A percentile compares a stretch with the other conserved stretches of the same genome.
Evolutionary conservation across 2,888 invertebrate species (phyloP).

Genomic region (Lucinisca nassula): DNA sequence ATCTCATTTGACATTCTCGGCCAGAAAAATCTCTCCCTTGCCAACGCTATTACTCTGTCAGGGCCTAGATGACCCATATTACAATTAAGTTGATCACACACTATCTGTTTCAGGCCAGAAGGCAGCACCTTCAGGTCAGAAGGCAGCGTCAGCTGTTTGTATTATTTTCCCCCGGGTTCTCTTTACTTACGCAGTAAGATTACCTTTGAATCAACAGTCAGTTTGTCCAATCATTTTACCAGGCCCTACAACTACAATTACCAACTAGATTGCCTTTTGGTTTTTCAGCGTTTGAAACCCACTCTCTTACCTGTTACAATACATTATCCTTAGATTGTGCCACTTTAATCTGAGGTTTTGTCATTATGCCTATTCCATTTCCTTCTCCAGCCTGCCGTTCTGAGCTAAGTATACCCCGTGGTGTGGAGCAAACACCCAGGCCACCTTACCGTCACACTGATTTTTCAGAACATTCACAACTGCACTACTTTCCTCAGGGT

Average conservation of each 20-base stretch:
- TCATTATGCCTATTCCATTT: not conserved
- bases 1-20: slow-evolving; percentile 25
- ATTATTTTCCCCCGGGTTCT: not conserved
- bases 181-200: slow-evolving; percentile 14
- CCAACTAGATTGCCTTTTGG: not conserved
- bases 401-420: not conserved
- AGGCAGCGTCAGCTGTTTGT: slow-evolving; percentile 21
- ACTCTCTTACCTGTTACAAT: slow-evolving; percentile 14
- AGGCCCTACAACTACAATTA: not conserved
- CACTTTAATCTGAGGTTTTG: not conserved
- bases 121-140: not conserved
- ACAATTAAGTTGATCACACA: slow-evolving; percentile 3
- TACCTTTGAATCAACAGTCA: slow-evolving; percentile 23
- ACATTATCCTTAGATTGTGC: not conserved
- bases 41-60: slow-evolving; percentile 18
- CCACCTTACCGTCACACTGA: not conserved
- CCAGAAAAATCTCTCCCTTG: slow-evolving; percentile 36
- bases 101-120: not conserved
- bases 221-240: slow-evolving; percentile 4
- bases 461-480: not conserved
- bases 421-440: not conserved
- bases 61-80: slow-evolving; percentile 31
- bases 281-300: not conserved
- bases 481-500: not conserved
- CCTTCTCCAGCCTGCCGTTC: not conserved